Percentiles rank a stretch among this genome's conserved stretches.
phyloP scores from a whole-genome alignment of 2,113 vertebrate genomes.

The Athene noctua region DNA sequence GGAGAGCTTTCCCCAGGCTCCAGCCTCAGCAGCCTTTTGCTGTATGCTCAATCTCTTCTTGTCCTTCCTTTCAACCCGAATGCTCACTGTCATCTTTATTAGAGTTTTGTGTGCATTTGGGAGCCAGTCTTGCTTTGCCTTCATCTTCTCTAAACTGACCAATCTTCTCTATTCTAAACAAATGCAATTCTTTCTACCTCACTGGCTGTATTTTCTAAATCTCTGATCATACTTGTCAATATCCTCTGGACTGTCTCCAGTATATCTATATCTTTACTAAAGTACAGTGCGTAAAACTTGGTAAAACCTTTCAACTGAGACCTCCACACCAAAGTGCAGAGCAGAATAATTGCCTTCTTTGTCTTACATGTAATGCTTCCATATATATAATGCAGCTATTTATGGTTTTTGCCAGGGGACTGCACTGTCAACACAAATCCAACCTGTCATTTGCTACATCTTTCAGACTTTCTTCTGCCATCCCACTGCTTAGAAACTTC shows the following conservation, averaged over 20 bases:
- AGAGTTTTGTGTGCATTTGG: neutral
- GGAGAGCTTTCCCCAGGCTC: neutral
- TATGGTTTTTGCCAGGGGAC: neutral
- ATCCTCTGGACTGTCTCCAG: neutral
- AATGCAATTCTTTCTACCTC: neutral
- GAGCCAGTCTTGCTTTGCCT: neutral
- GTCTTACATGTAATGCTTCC: neutral
- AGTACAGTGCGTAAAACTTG: neutral
- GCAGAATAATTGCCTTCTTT: neutral
- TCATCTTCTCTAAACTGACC: neutral
- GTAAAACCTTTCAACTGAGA: neutral
- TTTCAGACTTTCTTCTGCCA: neutral
- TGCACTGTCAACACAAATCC: neutral
- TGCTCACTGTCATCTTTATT: neutral
- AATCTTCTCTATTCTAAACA: conserved; percentile 33
- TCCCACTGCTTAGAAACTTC: neutral
- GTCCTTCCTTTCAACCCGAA: neutral
- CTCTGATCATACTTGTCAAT: neutral
- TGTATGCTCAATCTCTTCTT: neutral
- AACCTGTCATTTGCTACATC: neutral
- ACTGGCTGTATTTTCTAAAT: neutral
- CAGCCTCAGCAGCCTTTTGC: neutral
- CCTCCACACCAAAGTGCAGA: neutral
- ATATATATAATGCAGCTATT: neutral
- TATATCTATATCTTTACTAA: neutral